Evolutionary conservation across 2,113 vertebrate species (phyloP), one percentile per base, ranked within the genome.

Genomic region (Morone saxatilis): DNA sequence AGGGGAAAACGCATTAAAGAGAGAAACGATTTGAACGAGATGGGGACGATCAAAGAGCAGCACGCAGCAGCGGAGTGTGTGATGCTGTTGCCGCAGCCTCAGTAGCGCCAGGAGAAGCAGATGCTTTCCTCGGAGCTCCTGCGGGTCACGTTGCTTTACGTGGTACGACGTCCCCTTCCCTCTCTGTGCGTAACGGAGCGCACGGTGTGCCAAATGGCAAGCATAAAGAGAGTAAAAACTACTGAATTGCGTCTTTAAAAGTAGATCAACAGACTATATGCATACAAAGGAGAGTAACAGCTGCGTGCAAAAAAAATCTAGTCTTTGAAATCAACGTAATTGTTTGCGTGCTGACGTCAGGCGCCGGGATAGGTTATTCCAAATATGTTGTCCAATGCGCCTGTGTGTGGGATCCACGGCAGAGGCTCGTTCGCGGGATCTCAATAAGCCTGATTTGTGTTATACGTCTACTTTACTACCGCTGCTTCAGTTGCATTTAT

Each of bases 291-390:
- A 68, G 69, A 83, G 76, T 73, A 73, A 57, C 19, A 10, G 36
- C 5, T 7, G 47, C 14, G 75, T 71, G 65, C 67, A 63, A 56
- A 11, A 19, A 71, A 65, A 56, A 25, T 25, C 1, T 1, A 71
- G 71, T 16, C 86, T 76, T 76, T 73, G 86, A 85, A 78, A 86
- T 79, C 59, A 83, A 91, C 94, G 92, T 91, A 76, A 67, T 76
- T 12, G 66, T 81, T 73, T 92, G 91, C 94, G 95, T 93, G 92
- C 79, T 96, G 93, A 95, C 95, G 95, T 95, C 92, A 95, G 48
- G 51, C 38, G 68, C 69, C 57, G 7, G 77, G 89, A 91, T 91
- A 91, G 91, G 87, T 91, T 88, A 71, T 79, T 87, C 74, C 70
- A 83, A 81, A 82, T 47, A 17, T 54, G 67, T 65, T 53, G 6